A percentile compares a stretch with the other conserved stretches of the same genome.
These are phyloP conservation scores for Formica aserva DNA, from an alignment of 2,888 invertebrate species.

Conservation along the genomic window DNA sequence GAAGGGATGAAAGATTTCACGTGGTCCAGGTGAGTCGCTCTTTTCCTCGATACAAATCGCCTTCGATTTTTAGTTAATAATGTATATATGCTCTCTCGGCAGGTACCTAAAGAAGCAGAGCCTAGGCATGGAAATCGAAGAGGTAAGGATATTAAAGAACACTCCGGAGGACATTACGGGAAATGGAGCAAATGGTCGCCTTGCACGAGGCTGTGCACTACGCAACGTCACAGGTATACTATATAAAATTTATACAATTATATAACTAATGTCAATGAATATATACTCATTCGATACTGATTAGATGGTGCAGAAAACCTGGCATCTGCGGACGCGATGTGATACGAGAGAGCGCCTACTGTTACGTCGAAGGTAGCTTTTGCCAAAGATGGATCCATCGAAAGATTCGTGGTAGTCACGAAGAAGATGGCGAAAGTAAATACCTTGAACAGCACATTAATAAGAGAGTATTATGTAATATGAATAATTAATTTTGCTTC, in stretches of 20 bases:
- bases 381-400: slow-evolving; percentile 90
- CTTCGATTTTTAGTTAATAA: neutral
- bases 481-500: neutral
- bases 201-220: slow-evolving; percentile 93
- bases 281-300: neutral
- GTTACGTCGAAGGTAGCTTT: slow-evolving; percentile 93
- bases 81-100: slow-evolving; percentile 47
- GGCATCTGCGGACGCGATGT: slow-evolving; percentile 92
- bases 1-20: slow-evolving; percentile 83
- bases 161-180: slow-evolving; percentile 88
- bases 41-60: neutral
- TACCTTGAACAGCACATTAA: neutral
- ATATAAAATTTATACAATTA: slow-evolving; percentile 4
- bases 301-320: slow-evolving; percentile 90
- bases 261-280: neutral
- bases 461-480: neutral
- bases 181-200: slow-evolving; percentile 94
- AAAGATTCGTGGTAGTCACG: slow-evolving; percentile 81
- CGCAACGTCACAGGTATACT: slow-evolving; percentile 90
- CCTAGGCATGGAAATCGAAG: slow-evolving; percentile 82
- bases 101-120: slow-evolving; percentile 85
- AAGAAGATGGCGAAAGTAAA: slow-evolving; percentile 81
- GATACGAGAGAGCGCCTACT: slow-evolving; percentile 94
- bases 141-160: slow-evolving; percentile 77
- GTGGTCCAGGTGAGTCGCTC: slow-evolving; percentile 77